A percentile compares a stretch with the other conserved stretches of the same genome.
phyloP scores from a whole-genome alignment of 2,113 vertebrate species.

The Nestor notabilis region DNA sequence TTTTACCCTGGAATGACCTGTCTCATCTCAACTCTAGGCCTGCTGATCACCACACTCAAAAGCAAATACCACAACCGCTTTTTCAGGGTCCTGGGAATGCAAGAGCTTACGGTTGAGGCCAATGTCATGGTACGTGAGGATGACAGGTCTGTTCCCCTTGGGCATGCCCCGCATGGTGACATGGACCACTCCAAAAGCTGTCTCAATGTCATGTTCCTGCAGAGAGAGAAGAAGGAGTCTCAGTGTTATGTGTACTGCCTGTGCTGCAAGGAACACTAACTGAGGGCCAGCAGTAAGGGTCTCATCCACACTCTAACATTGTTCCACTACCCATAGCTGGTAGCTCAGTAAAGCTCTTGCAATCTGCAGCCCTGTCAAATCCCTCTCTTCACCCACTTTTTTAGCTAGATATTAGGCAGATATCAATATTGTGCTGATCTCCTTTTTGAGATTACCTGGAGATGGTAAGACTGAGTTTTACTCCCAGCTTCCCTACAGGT shows the following conservation, averaged over 20 bases:
- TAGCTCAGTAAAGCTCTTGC: not conserved
- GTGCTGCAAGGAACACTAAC: not conserved
- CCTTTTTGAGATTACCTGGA: not conserved
- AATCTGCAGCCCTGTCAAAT: not conserved
- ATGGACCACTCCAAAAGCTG: conserved; percentile 88
- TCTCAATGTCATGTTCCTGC: conserved; percentile 95
- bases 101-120: conserved; percentile 93
- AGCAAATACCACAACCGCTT: not conserved
- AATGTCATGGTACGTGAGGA: conserved; percentile 96
- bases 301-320: not conserved
- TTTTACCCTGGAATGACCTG: not conserved
- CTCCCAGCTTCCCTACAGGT: not conserved
- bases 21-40: not conserved
- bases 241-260: not conserved
- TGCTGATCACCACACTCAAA: not conserved
- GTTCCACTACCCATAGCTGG: not conserved
- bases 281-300: not conserved
- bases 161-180: conserved; percentile 90
- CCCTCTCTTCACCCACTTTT: not conserved
- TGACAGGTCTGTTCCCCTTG: conserved; percentile 91
- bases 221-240: conserved; percentile 39
- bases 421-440: not conserved
- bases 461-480: not conserved
- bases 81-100: not conserved
- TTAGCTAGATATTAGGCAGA: not conserved